These are phyloP conservation scores for Sebastolobus altivelis DNA, from an alignment of 2,797 vertebrate species.

Conservation along the genomic window DNA sequence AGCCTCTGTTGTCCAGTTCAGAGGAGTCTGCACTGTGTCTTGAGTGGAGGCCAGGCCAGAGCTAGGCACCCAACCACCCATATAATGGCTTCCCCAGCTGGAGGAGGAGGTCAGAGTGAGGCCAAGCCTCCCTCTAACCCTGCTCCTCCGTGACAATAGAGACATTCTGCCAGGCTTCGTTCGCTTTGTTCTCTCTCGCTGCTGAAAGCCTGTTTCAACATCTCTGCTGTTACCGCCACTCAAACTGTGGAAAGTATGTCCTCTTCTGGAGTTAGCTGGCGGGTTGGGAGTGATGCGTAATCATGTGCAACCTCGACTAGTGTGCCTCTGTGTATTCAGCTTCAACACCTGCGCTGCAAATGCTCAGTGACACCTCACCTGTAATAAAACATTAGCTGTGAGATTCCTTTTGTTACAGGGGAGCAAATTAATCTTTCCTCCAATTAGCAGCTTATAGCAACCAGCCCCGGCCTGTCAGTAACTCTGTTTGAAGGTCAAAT, in stretches of 20 bases:
- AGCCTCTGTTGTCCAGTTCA: constrained; percentile 35
- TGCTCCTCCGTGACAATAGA: constrained; percentile 51
- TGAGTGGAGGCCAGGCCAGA: constrained; percentile 36
- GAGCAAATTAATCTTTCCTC: constrained; percentile 5
- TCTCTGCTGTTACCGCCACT: constrained; percentile 49
- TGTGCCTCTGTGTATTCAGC: not conserved
- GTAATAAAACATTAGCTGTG: not conserved
- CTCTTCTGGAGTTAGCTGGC: not conserved
- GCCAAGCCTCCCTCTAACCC: constrained; percentile 42
- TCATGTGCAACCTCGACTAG: not conserved
- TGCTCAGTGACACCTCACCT: not conserved
- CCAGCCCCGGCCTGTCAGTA: not conserved
- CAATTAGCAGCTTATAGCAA: not conserved
- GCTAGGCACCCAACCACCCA: constrained; percentile 53
- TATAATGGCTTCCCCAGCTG: constrained; percentile 69
- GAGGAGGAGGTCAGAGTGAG: constrained; percentile 54
- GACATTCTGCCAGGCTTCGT: constrained; percentile 46
- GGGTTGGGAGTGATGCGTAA: not conserved
- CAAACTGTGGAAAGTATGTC: constrained; percentile 22
- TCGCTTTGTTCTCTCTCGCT: constrained; percentile 41
- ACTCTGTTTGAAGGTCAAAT: constrained; percentile 29
- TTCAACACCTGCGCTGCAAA: not conserved
- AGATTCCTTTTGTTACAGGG: constrained; percentile 11
- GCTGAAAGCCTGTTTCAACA: constrained; percentile 50
- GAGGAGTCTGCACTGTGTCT: constrained; percentile 30